Conservation (phyloP, 2,113 vertebrate genomes). For the Apistogramma diplotaenia region DNA sequence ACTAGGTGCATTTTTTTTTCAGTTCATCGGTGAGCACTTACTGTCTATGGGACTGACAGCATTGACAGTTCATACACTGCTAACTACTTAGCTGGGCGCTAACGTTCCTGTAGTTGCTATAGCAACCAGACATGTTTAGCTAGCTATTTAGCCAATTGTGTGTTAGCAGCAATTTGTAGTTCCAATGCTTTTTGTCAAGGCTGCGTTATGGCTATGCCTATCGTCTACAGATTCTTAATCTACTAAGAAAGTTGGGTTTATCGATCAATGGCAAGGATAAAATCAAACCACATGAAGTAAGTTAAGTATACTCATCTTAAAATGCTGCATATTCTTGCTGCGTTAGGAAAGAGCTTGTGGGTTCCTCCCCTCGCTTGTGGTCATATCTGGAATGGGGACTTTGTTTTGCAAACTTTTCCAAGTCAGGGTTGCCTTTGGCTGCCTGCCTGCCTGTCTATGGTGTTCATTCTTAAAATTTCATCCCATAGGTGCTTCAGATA, state of each 20-base stretch:
- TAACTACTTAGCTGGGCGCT: not conserved
- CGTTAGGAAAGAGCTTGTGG: not conserved
- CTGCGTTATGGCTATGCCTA: conserved; percentile 3
- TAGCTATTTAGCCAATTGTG: not conserved
- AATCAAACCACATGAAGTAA: conserved; percentile 69
- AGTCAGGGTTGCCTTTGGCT: not conserved
- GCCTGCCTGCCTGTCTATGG: not conserved
- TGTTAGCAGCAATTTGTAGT: not conserved
- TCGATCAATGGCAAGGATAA: conserved; percentile 61
- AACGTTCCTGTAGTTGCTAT: conserved; percentile 53
- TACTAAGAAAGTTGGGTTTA: conserved; percentile 67
- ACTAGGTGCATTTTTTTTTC: not conserved
- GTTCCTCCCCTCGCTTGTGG: not conserved
- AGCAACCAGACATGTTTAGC: conserved; percentile 32
- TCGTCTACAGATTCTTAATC: conserved; percentile 68
- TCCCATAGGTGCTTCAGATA: not conserved
- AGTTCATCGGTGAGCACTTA: rapidly evolving
- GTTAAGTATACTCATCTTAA: conserved; percentile 18
- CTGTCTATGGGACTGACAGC: too few relatives aligned
- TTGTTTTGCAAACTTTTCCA: not conserved
- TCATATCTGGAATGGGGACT: conserved; percentile 19
- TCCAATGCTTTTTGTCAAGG: not conserved
- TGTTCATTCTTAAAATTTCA: too few relatives aligned
- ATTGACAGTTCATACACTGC: not conserved
- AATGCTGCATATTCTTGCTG: not conserved